Evolutionary conservation across 1,140 invertebrate species (phyloP), one percentile per base, ranked within the genome.

Genomic region (Halyomorpha halys): DNA sequence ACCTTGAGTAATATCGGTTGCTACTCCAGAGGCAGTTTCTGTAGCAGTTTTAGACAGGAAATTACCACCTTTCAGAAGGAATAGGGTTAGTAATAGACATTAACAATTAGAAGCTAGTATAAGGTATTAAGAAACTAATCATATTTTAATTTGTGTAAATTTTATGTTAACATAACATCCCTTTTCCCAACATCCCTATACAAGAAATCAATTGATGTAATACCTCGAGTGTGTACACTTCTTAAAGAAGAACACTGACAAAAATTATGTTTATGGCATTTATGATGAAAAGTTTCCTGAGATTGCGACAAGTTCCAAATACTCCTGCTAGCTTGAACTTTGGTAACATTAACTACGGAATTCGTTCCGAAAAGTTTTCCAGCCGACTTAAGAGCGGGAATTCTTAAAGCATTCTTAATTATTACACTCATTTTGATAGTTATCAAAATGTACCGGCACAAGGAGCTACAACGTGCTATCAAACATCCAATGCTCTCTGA

Each of bases 1-100:
- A 56, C 53, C 53, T 56, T 56, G 53, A 16, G 53, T 56, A 11
- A 56, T 11, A 56, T 39, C 34, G 34, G 53, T 5, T 23, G 18
- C 23, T 25, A 16, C 23, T 16, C 53, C 53, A 27, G 23, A 13
- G 34, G 13, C 53, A 56, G 23, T 23, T 25, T 56, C 53, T 23
- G 53, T 13, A 27, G 53, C 53, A 56, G 53, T 23, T 23, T 56
- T 56, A 11, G 53, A 56, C 53, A 21, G 53, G 53, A 56, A 56
- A 56, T 56, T 56, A 56, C 53, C 53, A 56, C 53, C 53, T 56
- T 56, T 56, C 53, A 56, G 18, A 56, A 56, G 27, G 23, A 23
- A 16, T 13, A 56, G 53, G 53, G 53, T 56, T 56, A 56, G 53
- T 56, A 56, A 56, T 21, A 2, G 5, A 56, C 5, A 23, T 39